Conservation (phyloP, 2,797 vertebrate genomes). For the Hippoglossus hippoglossus region DNA sequence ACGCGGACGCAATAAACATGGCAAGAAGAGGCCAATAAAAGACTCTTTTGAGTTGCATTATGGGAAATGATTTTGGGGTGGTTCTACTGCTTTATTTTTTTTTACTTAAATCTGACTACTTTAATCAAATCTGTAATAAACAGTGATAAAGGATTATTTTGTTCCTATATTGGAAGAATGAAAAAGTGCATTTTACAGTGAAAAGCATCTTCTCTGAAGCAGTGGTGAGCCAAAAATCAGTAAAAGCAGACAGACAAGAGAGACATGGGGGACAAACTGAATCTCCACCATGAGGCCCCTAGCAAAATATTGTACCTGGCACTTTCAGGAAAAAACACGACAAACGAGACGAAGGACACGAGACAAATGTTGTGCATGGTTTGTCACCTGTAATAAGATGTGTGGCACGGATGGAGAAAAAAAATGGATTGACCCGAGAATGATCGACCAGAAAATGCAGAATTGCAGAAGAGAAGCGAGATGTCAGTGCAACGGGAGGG, state of each 20-base stretch:
- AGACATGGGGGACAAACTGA: not conserved
- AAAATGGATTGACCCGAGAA: slow-evolving; percentile 31
- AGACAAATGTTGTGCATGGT: slow-evolving; percentile 28
- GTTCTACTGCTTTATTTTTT: no score
- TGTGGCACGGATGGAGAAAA: slow-evolving; percentile 27
- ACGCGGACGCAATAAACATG: no score
- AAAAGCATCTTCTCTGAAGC: not conserved
- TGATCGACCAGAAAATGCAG: slow-evolving; percentile 15
- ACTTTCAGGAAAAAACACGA: slow-evolving; percentile 10
- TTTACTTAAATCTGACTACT: not conserved
- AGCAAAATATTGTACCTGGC: slow-evolving; percentile 19
- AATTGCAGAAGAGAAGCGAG: slow-evolving; percentile 10
- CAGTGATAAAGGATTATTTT: not conserved
- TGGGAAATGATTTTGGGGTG: not conserved
- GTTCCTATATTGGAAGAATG: not conserved
- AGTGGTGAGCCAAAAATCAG: not conserved
- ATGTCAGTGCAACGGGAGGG: slow-evolving; percentile 30
- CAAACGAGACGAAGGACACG: not conserved
- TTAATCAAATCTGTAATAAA: slow-evolving; percentile 5
- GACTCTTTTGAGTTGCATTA: not conserved
- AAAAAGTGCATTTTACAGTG: not conserved
- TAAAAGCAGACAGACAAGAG: not conserved
- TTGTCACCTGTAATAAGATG: slow-evolving; percentile 36
- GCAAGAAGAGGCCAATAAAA: not conserved
- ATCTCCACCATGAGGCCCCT: slow-evolving; percentile 2